Percentiles rank a stretch among this genome's conserved stretches.
Conservation (phyloP, 2,113 vertebrate species). For the Motacilla tschutschensis region DNA sequence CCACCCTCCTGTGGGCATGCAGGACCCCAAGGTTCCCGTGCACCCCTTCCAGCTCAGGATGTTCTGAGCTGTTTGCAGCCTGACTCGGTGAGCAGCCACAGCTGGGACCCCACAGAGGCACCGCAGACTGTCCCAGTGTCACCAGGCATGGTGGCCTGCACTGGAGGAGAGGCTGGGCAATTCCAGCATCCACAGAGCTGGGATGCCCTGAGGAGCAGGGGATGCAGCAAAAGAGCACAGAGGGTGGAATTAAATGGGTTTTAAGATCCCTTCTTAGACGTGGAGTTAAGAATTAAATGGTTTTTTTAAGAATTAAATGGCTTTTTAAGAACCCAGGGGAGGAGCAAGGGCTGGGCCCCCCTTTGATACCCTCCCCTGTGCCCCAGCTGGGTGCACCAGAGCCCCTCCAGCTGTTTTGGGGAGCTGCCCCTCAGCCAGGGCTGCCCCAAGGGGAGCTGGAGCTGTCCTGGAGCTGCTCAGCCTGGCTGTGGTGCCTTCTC, state of each 20-base stretch:
- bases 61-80: not conserved
- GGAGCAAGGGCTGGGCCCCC: not conserved
- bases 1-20: not conserved
- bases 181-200: fast-evolving
- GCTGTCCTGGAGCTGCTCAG: not conserved
- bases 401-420: not conserved
- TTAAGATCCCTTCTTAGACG: no score
- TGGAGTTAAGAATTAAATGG: no score
- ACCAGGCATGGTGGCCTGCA: not conserved
- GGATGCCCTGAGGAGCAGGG: not conserved
- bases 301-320: no score
- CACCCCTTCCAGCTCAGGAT: fast-evolving
- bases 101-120: not conserved
- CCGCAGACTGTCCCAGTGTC: not conserved
- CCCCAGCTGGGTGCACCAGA: not conserved
- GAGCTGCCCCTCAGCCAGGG: not conserved
- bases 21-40: not conserved
- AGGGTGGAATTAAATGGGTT: no score
- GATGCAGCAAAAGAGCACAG: no score
- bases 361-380: not conserved
- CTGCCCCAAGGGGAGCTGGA: not conserved
- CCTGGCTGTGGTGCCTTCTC: not conserved
- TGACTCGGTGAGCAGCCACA: not conserved
- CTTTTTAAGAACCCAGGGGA: no score
- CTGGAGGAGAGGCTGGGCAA: not conserved